These are phyloP conservation scores for Oxycera nigricornis DNA, from an alignment of 2,888 invertebrate genomes.

Conservation along the genomic window DNA sequence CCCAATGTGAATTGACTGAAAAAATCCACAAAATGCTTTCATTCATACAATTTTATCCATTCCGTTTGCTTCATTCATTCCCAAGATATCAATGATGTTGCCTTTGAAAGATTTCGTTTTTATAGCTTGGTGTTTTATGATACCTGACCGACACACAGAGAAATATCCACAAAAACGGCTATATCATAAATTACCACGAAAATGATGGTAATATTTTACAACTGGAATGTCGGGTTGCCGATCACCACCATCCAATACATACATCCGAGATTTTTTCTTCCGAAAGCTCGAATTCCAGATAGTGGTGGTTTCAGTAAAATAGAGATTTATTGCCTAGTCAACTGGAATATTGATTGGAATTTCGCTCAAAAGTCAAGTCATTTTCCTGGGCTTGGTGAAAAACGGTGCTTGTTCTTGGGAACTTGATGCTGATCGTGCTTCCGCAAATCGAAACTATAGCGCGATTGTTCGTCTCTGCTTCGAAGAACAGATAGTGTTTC, in stretches of 20 bases:
- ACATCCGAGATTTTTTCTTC: too few species aligned
- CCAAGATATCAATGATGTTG: slow-evolving; percentile 21
- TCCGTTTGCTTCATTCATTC: slow-evolving; percentile 14
- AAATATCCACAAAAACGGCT: slow-evolving; percentile 13
- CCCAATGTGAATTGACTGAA: neutral
- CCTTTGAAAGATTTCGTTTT: slow-evolving; percentile 3
- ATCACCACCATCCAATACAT: too few species aligned
- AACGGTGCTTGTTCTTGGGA: too few species aligned
- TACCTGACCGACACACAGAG: neutral
- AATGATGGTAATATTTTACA: neutral
- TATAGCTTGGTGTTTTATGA: slow-evolving; percentile 9
- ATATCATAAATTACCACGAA: neutral
- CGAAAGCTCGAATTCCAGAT: too few species aligned
- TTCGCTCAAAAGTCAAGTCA: too few species aligned
- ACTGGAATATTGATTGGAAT: too few species aligned
- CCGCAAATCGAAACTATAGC: too few species aligned
- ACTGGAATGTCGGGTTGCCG: neutral
- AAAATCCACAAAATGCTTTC: neutral
- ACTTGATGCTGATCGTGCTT: too few species aligned
- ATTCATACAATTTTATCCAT: neutral
- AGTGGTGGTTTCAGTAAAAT: too few species aligned
- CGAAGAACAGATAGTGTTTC: neutral
- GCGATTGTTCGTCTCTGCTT: too few species aligned
- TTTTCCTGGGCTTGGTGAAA: too few species aligned
- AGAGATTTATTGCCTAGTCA: too few species aligned